Conservation (phyloP, 2,888 invertebrate genomes). For the Minunthozetes semirufus region DNA sequence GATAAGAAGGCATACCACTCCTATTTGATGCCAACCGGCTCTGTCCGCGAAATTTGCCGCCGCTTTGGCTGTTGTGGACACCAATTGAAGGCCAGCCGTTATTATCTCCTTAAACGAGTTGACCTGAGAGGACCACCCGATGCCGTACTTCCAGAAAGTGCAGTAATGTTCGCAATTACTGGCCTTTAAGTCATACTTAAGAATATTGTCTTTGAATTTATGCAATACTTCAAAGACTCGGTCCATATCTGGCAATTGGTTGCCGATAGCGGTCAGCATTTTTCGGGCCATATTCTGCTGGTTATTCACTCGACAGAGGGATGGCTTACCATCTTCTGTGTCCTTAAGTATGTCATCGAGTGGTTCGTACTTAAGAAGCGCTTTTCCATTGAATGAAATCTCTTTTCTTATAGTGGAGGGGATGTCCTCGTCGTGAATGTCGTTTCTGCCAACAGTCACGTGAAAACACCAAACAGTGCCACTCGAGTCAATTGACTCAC, state of each 20-base stretch:
- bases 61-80: neutral
- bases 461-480: constrained; percentile 39
- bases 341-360: constrained; percentile 42
- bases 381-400: constrained; percentile 38
- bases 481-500: constrained; percentile 28
- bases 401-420: no score
- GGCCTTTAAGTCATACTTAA: constrained; percentile 43
- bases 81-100: neutral
- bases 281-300: no score
- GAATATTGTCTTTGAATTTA: constrained; percentile 41
- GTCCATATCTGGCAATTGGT: no score
- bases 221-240: no score
- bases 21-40: neutral
- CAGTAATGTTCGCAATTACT: constrained; percentile 46
- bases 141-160: constrained; percentile 45
- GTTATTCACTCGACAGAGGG: constrained; percentile 44
- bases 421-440: constrained; percentile 41
- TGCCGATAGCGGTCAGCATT: no score
- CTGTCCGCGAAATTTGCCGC: neutral
- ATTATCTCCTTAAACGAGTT: neutral
- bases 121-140: constrained; percentile 46
- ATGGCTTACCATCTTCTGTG: constrained; percentile 39
- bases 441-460: constrained; percentile 43
- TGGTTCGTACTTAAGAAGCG: constrained; percentile 40
- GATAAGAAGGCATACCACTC: neutral